These are phyloP conservation scores for Brachionus rubens DNA, from an alignment of 1,140 invertebrate genomes.

Conservation along the genomic window DNA sequence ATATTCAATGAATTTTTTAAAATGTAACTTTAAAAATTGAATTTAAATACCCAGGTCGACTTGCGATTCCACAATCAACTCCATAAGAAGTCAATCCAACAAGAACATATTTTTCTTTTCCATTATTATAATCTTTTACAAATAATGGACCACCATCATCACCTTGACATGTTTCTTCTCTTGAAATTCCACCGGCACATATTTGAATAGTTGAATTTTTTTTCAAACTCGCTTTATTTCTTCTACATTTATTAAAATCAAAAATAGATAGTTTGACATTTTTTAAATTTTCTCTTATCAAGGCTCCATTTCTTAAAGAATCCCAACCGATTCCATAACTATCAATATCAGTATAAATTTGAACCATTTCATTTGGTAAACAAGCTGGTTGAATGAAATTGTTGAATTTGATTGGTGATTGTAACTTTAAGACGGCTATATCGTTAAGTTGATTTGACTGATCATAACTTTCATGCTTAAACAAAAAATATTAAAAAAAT, in stretches of 20 bases:
- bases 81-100: conserved; percentile 27
- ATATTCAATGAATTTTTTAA: no score
- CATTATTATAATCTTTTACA: background rate
- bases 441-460: no score
- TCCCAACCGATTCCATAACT: background rate
- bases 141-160: background rate
- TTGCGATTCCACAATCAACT: background rate
- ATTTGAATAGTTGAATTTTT: no score
- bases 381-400: conserved; percentile 5
- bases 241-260: background rate
- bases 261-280: background rate
- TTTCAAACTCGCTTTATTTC: background rate
- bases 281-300: background rate
- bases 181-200: no score
- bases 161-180: conserved; percentile 40
- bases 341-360: background rate
- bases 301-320: background rate
- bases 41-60: background rate
- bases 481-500: no score
- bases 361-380: background rate
- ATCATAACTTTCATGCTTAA: no score
- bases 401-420: background rate
- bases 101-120: background rate
- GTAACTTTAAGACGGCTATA: background rate
- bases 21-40: no score